These are phyloP conservation scores for Hephaestus fuliginosus DNA, from an alignment of 2,797 vertebrate genomes.

Conservation along the genomic window DNA sequence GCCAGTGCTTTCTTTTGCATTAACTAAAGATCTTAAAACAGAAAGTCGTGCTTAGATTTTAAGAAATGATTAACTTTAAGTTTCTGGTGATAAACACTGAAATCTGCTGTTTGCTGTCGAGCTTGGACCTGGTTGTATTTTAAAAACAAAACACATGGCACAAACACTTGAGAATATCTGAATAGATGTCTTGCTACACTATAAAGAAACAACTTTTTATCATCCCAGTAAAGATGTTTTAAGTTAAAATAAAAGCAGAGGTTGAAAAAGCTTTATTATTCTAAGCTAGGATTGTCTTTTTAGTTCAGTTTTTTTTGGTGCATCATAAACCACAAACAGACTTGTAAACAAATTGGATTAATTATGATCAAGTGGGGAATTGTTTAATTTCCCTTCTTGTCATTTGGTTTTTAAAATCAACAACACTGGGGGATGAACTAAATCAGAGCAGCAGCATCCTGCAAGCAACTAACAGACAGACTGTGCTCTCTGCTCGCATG, in stretches of 20 bases:
- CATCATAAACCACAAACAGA: neutral
- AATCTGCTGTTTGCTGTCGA: slow-evolving; percentile 34
- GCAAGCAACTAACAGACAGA: slow-evolving; percentile 25
- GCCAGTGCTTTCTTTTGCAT: slow-evolving; percentile 25
- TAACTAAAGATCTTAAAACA: slow-evolving; percentile 21
- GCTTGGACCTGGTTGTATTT: neutral
- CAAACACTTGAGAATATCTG: neutral
- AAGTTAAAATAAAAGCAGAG: slow-evolving; percentile 8
- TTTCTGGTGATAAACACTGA: slow-evolving; percentile 38
- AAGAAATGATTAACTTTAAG: slow-evolving; percentile 37
- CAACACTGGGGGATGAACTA: neutral
- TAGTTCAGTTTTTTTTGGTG: neutral
- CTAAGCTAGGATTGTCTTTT: neutral
- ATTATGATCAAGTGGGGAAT: slow-evolving; percentile 6
- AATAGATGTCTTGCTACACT: slow-evolving; percentile 5
- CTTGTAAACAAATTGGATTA: neutral
- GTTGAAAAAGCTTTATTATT: neutral
- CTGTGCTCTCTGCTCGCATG: slow-evolving; percentile 33
- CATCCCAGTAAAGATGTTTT: slow-evolving; percentile 12
- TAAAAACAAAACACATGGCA: slow-evolving; percentile 5
- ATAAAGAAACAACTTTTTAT: neutral
- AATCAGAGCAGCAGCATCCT: slow-evolving; percentile 27
- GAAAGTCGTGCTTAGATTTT: slow-evolving; percentile 34
- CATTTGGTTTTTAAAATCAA: slow-evolving; percentile 7
- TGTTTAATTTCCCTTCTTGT: neutral